Evolutionary conservation across 1,140 invertebrate genomes (phyloP), one percentile per base, ranked within the genome.

Genomic region (Probaryconus sp.): DNA sequence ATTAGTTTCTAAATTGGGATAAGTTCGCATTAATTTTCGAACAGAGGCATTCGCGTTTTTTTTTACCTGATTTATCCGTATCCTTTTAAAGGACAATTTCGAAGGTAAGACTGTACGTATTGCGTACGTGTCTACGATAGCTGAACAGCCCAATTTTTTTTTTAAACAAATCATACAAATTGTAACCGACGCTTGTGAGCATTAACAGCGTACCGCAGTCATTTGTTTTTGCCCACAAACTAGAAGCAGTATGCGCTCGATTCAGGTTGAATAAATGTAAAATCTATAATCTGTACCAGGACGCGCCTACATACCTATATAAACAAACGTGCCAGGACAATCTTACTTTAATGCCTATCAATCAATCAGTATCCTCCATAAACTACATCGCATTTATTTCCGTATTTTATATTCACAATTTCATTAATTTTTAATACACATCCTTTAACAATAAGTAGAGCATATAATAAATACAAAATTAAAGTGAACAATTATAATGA

Each of bases 211-310:
- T 26, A 55, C 45, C 47, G 65, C 47, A 45, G 40, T 58, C 65
- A 37, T 14, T 37, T 47, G 37, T 16, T 58, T n/a, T n/a, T n/a
- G n/a, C 14, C 7, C 40, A 40, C 48, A 53, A 69, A 69, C 65
- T 69, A 60, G 47, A n/a, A n/a, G 37, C 51, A 43, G 35, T 28
- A 51, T 60, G 53, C 38, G 55, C 55, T 45, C 38, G 55, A 47
- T 53, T 61, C 65, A 47, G 20, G 26, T 53, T 4, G 37, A 68
- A 69, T 47, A 69, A 69, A 69, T 61, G 55, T 55, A 69, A 69
- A 69, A 69, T 70, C 67, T 70, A 69, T 69, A 69, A 47, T 45
- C 65, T 69, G 65, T 69, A 53, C 65, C 65, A 69, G 65, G 65
- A 69, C 65, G 65, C 65, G 65, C 65, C 65, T 68, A 47, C 50